Percentiles rank a stretch among this genome's conserved stretches.
These are phyloP conservation scores for Chelon auratus DNA, from an alignment of 2,797 vertebrate species.

Conservation along the genomic window DNA sequence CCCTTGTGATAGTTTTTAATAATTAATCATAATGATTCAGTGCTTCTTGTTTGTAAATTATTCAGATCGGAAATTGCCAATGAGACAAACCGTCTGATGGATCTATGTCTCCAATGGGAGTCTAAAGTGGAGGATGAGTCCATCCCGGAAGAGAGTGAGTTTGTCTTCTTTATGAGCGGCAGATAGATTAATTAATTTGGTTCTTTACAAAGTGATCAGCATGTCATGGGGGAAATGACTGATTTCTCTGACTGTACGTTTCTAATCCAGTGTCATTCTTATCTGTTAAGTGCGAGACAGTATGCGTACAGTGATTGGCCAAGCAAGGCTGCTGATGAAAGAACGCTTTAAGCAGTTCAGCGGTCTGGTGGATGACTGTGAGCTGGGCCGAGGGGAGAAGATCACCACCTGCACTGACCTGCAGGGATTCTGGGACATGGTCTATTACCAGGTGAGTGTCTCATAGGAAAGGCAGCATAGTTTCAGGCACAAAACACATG, in stretches of 20 bases:
- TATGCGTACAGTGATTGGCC: conserved; percentile 91
- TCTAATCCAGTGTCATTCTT: neutral
- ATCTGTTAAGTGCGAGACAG: conserved; percentile 87
- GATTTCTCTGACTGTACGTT: neutral
- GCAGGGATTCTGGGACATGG: conserved; percentile 99
- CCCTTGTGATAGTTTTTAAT: neutral
- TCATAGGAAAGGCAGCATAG: neutral
- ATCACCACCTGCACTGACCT: conserved; percentile 90
- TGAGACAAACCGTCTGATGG: conserved; percentile 84
- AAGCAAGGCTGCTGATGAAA: conserved; percentile 91
- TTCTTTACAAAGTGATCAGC: neutral
- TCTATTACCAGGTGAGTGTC: conserved; percentile 90
- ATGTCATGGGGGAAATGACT: fast-evolving
- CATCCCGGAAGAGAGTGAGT: conserved; percentile 94
- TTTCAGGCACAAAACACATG: neutral
- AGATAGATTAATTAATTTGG: neutral
- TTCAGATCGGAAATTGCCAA: conserved; percentile 84
- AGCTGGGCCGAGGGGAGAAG: conserved; percentile 90
- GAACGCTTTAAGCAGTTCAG: conserved; percentile 94
- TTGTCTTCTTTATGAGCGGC: neutral
- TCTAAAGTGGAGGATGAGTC: conserved; percentile 83
- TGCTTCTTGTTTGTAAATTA: neutral
- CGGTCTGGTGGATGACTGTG: conserved; percentile 92
- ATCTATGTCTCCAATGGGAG: conserved; percentile 87
- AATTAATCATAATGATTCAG: neutral